phyloP scores from a whole-genome alignment of 2,888 invertebrate species.

The Archaeoteleia sp. region DNA sequence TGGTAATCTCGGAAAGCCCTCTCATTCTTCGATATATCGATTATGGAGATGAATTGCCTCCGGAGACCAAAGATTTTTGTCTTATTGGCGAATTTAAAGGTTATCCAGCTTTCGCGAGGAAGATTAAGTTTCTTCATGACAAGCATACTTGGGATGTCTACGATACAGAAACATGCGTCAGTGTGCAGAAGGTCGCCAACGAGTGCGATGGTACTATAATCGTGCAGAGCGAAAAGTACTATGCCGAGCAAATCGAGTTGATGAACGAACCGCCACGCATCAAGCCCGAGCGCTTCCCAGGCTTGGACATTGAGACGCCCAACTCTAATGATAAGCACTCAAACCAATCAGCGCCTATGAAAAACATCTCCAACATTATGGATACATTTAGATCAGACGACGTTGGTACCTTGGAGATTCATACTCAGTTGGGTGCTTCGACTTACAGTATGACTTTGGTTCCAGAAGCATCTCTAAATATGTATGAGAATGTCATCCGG shows the following conservation, averaged over 20 bases:
- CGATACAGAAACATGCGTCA: constrained; percentile 35
- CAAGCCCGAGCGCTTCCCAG: too few relatives aligned
- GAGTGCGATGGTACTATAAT: constrained; percentile 4
- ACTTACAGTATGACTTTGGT: constrained; percentile 54
- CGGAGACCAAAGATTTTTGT: constrained; percentile 52
- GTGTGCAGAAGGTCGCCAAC: constrained; percentile 15
- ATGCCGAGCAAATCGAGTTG: too few relatives aligned
- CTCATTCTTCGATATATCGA: constrained; percentile 59
- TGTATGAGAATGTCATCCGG: constrained; percentile 44
- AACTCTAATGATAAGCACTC: too few relatives aligned
- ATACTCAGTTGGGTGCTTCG: constrained; percentile 41
- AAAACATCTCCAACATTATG: constrained; percentile 5
- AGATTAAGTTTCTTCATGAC: constrained; percentile 19
- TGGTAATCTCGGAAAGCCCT: constrained; percentile 55
- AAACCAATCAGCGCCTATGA: too few relatives aligned
- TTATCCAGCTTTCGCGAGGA: constrained; percentile 31
- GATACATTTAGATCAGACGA: constrained; percentile 22
- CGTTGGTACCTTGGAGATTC: constrained; percentile 45
- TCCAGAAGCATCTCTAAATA: not conserved
- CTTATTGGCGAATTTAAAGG: constrained; percentile 19
- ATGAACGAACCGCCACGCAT: too few relatives aligned
- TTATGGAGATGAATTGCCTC: constrained; percentile 56
- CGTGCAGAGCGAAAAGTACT: not conserved
- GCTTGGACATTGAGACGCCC: too few relatives aligned
- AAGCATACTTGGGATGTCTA: constrained; percentile 26